phyloP scores from a whole-genome alignment of 2,888 invertebrate genomes.

The Seladonia tumulorum region DNA sequence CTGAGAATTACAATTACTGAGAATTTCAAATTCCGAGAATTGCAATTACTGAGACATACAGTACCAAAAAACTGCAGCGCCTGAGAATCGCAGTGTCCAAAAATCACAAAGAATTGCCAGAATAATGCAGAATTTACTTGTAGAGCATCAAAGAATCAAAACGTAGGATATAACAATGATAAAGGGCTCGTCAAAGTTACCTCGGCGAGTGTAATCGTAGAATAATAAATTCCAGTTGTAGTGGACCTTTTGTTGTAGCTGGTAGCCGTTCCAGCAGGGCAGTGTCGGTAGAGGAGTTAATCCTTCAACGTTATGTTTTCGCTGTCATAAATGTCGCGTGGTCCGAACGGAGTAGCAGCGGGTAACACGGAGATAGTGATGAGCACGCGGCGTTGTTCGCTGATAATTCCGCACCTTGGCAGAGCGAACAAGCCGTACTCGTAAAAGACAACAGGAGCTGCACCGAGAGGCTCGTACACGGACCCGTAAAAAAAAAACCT shows the following conservation, averaged over 20 bases:
- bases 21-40: background rate
- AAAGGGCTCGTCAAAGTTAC: background rate
- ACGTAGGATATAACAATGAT: background rate
- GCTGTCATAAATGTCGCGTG: constrained; percentile 12
- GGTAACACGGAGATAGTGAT: background rate
- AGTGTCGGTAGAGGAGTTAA: background rate
- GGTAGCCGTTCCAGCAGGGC: background rate
- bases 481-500: constrained; percentile 54
- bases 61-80: no score
- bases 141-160: background rate
- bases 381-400: constrained; percentile 26
- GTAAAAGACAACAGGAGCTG: constrained; percentile 75
- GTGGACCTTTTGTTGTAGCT: background rate
- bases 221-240: background rate
- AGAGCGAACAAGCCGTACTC: constrained; percentile 70
- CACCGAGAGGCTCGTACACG: constrained; percentile 54
- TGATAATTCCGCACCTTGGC: constrained; percentile 68
- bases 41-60: background rate
- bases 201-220: background rate
- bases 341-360: background rate
- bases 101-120: background rate
- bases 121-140: background rate
- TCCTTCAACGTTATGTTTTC: background rate
- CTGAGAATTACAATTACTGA: background rate
- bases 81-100: no score